Evolutionary conservation across 1,140 invertebrate genomes (phyloP), one percentile per base, ranked within the genome.

Genomic region (Macrostomum lignano): DNA sequence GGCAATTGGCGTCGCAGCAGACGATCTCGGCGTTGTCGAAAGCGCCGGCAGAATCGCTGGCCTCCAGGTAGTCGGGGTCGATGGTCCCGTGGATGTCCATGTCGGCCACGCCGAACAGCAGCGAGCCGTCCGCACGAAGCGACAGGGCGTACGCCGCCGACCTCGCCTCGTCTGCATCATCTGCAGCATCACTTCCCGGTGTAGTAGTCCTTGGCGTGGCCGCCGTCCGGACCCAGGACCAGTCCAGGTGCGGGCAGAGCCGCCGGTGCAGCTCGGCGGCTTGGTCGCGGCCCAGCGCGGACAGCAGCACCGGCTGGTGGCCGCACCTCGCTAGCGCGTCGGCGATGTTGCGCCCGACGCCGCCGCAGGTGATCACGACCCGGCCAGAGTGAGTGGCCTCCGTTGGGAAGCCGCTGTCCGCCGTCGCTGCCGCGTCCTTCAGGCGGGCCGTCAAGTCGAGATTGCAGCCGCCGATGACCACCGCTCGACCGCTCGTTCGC

Each of bases 271-370:
- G 53, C 47, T 39, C 48, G 36, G 36, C 55, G 40, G 58, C 48
- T 4, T 61, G 46, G 52, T 81, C 74, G 26, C 68, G 58, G 0
- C 78, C 79, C 25, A 88, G 55, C 1, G 70, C 70, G 0, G 77
- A 74, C 31, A 93, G 60, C 21, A 88, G 64, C 28, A 68, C 58
- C 9, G 49, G 45, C 4, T 60, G 39, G 17, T 55, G 61, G 13
- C 69, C 67, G 3, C 88, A 60, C 41, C 71, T 67, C 32, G 62
- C 62, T 6, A 91, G 54, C 26, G 72, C 72, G 40, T 82, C 75
- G 0, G 74, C 73, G n/a, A 88, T 62, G 46, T 91, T 93, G 21
- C 79, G 63, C 0, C 67, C 82, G 0, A 93, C 84, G 7, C 82
- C 81, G 2, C 81, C 82, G n/a, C n/a, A 9, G n/a, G n/a, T n/a